A percentile compares a stretch with the other conserved stretches of the same genome.
Conservation (phyloP, 2,888 invertebrate genomes). For the Ramazzottius varieornatus region DNA sequence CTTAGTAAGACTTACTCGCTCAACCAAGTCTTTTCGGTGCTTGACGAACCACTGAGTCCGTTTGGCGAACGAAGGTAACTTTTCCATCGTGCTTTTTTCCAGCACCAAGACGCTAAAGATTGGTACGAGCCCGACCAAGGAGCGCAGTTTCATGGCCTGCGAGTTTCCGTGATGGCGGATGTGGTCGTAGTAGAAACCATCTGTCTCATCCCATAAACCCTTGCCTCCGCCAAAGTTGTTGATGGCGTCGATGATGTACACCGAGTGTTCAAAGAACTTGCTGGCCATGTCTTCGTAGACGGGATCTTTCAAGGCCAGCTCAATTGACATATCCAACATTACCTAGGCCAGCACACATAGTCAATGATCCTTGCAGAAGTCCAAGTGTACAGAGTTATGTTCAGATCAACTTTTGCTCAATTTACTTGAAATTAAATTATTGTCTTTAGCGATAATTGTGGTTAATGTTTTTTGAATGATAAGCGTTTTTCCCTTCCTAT, state of each 20-base stretch:
- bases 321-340: slow-evolving; percentile 22
- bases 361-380: no score
- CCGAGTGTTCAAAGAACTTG: slow-evolving; percentile 23
- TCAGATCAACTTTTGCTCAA: no score
- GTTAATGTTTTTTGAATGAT: no score
- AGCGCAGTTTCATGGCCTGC: slow-evolving; percentile 15
- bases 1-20: no score
- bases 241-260: slow-evolving; percentile 21
- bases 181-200: slow-evolving; percentile 23
- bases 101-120: slow-evolving; percentile 17
- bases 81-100: slow-evolving; percentile 13
- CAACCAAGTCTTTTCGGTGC: slow-evolving; percentile 16
- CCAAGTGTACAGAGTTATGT: no score
- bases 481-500: no score
- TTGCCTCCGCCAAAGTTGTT: slow-evolving; percentile 14
- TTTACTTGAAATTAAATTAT: no score
- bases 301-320: slow-evolving; percentile 17
- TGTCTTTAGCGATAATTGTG: no score
- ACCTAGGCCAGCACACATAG: no score
- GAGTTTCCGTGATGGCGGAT: slow-evolving; percentile 12
- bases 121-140: slow-evolving; percentile 20
- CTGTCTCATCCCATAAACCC: slow-evolving; percentile 21
- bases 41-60: slow-evolving; percentile 19
- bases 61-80: slow-evolving; percentile 17
- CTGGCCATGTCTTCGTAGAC: slow-evolving; percentile 23